Conservation (phyloP, 2,113 vertebrate species). For the Bufo bufo region DNA sequence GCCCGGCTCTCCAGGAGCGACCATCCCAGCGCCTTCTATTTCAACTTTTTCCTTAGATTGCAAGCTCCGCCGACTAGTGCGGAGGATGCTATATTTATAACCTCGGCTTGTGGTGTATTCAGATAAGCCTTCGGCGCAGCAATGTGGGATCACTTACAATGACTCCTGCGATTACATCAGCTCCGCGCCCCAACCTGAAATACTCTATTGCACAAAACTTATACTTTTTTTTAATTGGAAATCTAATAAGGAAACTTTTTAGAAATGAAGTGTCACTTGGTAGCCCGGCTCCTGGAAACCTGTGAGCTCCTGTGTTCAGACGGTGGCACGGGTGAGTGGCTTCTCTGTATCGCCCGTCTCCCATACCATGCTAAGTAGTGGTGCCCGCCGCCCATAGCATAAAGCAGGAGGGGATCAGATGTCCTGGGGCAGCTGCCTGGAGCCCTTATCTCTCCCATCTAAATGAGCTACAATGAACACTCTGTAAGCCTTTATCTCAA, state of each 20-base stretch:
- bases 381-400: not conserved
- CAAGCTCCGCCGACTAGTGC: not conserved
- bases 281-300: not conserved
- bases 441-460: slow-evolving; percentile 30
- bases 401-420: slow-evolving; percentile 23
- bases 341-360: not conserved
- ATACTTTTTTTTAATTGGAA: not conserved
- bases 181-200: not conserved
- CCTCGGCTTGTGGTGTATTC: not conserved
- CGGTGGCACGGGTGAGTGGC: slow-evolving; percentile 6
- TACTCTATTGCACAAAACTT: not conserved
- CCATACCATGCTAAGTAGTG: not conserved
- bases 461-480: slow-evolving; percentile 23
- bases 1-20: not conserved
- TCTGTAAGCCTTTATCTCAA: slow-evolving; percentile 29
- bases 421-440: slow-evolving; percentile 8
- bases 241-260: not conserved
- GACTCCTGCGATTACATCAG: slow-evolving; percentile 17
- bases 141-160: slow-evolving; percentile 16
- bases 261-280: not conserved
- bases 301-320: not conserved
- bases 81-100: not conserved
- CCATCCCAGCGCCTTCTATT: slow-evolving; percentile 4
- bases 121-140: no score
- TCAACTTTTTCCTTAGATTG: not conserved